These are phyloP conservation scores for Myzus persicae DNA, from an alignment of 1,140 invertebrate species.

Conservation along the genomic window DNA sequence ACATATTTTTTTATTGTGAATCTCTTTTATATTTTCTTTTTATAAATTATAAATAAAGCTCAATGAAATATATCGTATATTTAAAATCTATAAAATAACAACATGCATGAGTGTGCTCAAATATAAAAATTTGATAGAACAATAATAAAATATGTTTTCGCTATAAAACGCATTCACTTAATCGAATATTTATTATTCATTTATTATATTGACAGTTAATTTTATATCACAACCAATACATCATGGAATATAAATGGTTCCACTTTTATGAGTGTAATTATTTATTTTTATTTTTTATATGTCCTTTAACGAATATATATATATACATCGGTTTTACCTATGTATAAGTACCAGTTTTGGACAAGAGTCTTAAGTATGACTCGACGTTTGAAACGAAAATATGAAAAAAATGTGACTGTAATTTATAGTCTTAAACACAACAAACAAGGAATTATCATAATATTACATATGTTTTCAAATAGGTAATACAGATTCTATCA, in stretches of 20 bases:
- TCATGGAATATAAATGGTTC: not conserved
- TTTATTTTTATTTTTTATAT: not conserved
- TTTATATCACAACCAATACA: conserved; percentile 2
- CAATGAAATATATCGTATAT: not conserved
- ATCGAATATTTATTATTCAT: not conserved
- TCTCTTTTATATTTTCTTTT: not conserved
- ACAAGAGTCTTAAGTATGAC: not conserved
- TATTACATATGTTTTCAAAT: not conserved
- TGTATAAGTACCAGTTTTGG: not conserved
- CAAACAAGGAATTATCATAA: not conserved
- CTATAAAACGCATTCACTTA: not conserved
- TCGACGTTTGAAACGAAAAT: not conserved
- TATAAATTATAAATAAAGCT: not conserved
- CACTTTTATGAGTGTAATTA: not conserved
- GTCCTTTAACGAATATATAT: not conserved
- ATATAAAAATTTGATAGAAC: not conserved
- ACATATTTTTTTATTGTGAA: conserved; percentile 1
- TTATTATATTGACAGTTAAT: not conserved
- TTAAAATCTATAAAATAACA: not conserved
- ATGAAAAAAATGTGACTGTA: not conserved
- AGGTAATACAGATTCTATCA: not conserved
- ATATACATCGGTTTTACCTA: not conserved
- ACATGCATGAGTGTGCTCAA: not conserved
- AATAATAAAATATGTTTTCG: not conserved
- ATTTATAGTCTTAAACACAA: not conserved